Evolutionary conservation across 2,113 vertebrate species (phyloP).

Genomic region (Rattus norvegicus): GRCr8 NC_086028.1:86539001-86539500

Average conservation of each 20-base stretch:
- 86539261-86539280: background rate
- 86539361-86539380: background rate
- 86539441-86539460: background rate
- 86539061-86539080: constrained; percentile 3
- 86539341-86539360: background rate
- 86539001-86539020: constrained; percentile 35
- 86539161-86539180: constrained; percentile 94
- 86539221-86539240: constrained; percentile 94
- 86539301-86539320: background rate
- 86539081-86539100: constrained; percentile 6
- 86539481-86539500: constrained; percentile 22
- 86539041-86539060: background rate
- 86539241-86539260: constrained; percentile 90
- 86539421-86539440: constrained; percentile 23
- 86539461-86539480: background rate
- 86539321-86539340: background rate
- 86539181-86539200: constrained; percentile 89
- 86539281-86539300: background rate
- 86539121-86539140: constrained; percentile 82
- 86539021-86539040: background rate
- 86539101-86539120: background rate
- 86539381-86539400: background rate
- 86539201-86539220: constrained; percentile 91
- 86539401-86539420: background rate
- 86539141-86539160: constrained; percentile 94